These are phyloP conservation scores for Eurytoma californica DNA, from an alignment of 2,888 invertebrate species.

Conservation along the genomic window DNA sequence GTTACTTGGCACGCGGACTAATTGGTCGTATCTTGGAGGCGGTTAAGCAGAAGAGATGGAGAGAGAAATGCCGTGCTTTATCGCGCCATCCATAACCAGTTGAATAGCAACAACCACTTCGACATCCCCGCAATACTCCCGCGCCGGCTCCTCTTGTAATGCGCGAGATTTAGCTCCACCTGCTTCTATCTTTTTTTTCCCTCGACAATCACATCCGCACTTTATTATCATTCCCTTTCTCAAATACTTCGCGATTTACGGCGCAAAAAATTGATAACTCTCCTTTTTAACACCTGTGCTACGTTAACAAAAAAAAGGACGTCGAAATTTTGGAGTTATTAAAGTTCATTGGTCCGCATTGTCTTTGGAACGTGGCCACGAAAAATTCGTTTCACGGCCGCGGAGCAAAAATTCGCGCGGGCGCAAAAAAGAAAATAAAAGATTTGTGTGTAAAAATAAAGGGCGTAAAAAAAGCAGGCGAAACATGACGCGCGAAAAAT, in stretches of 20 bases:
- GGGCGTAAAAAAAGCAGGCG: constrained; percentile 40
- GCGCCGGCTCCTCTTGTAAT: constrained; percentile 9
- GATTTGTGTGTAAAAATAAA: constrained; percentile 43
- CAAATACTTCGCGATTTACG: constrained; percentile 25
- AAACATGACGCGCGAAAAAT: constrained; percentile 62
- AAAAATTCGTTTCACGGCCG: no score
- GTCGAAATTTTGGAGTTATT: no score
- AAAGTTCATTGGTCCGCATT: no score
- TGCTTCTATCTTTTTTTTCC: constrained; percentile 31
- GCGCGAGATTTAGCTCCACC: constrained; percentile 27
- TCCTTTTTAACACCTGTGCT: neutral
- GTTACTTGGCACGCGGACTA: constrained; percentile 69
- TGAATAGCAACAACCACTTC: constrained; percentile 60
- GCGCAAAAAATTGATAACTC: constrained; percentile 41
- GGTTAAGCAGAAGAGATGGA: neutral
- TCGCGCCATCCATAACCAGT: constrained; percentile 67
- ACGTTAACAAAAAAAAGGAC: no score
- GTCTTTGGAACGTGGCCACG: no score
- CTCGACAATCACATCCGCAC: constrained; percentile 17
- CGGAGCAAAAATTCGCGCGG: no score
- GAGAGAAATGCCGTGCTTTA: constrained; percentile 63
- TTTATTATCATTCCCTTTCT: constrained; percentile 8
- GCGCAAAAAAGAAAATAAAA: constrained; percentile 18
- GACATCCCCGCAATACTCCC: constrained; percentile 29
- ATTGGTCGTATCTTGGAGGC: constrained; percentile 69